Percentiles rank a stretch among this genome's conserved stretches.
Evolutionary conservation across 2,888 invertebrate genomes (phyloP).

Genomic region (Lepeophtheirus nordmannii): DNA sequence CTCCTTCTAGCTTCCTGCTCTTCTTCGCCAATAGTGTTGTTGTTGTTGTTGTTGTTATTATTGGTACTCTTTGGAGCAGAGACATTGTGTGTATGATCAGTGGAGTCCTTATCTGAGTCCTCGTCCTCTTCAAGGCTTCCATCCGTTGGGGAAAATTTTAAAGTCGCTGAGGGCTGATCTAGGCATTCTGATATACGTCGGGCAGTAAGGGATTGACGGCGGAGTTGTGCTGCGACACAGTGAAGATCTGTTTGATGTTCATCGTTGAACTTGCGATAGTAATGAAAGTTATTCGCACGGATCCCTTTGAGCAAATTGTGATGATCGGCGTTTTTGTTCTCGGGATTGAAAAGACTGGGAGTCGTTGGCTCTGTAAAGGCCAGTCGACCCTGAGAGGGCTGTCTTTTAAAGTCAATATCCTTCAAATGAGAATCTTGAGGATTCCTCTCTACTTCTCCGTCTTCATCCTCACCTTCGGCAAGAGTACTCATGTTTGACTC

Average conservation of each 20-base stretch:
- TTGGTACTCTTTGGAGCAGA: no score
- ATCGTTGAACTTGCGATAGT: not conserved
- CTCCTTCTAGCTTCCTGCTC: not conserved
- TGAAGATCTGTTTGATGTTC: slow-evolving; percentile 1
- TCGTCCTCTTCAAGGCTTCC: not conserved
- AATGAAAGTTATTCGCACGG: not conserved
- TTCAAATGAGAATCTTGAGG: not conserved
- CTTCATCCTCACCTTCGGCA: not conserved
- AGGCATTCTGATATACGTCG: not conserved
- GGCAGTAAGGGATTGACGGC: not conserved
- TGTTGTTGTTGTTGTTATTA: not conserved
- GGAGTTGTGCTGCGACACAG: not conserved
- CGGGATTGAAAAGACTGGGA: not conserved
- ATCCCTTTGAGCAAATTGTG: not conserved
- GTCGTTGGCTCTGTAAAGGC: not conserved
- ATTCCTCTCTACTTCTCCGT: not conserved
- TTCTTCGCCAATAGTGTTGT: not conserved
- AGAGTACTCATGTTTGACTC: not conserved
- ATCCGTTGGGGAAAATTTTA: not conserved
- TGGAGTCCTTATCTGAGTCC: no score
- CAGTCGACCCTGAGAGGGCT: no score
- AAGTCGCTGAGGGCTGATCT: not conserved
- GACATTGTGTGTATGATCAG: no score
- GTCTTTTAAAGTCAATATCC: no score
- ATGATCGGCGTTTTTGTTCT: not conserved